Conservation (phyloP, 1,140 invertebrate species). For the Heliothis virescens region DNA sequence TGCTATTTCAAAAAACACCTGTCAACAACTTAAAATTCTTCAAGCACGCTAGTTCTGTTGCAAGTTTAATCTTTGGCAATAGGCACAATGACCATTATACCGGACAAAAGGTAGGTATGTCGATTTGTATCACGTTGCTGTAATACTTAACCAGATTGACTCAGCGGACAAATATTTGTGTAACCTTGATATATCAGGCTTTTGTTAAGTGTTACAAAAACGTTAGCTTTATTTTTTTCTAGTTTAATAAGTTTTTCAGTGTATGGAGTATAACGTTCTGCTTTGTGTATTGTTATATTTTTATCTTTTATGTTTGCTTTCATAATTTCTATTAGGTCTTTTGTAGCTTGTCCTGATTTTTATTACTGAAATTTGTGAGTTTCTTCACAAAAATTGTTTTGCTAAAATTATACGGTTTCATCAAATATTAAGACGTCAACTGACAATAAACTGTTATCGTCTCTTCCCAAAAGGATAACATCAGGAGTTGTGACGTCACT, state of each 20-base stretch:
- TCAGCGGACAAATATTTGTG: constrained; percentile 60
- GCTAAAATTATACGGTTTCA: too few relatives aligned
- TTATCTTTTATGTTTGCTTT: not conserved
- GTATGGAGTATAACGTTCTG: not conserved
- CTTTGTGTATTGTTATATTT: not conserved
- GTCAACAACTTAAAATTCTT: constrained; percentile 39
- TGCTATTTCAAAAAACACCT: constrained; percentile 1
- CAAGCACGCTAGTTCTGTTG: constrained; percentile 7
- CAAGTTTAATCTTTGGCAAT: constrained; percentile 56
- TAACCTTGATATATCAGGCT: constrained; percentile 57
- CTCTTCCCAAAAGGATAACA: not conserved
- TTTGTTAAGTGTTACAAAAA: constrained; percentile 51
- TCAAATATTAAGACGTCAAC: not conserved
- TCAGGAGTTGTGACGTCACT: constrained; percentile 14
- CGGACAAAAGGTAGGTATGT: constrained; percentile 56
- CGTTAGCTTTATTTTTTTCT: constrained; percentile 28
- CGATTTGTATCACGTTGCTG: constrained; percentile 62
- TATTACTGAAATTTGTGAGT: too few relatives aligned
- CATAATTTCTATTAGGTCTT: not conserved
- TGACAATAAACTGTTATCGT: not conserved
- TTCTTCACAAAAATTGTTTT: too few relatives aligned
- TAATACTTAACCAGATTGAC: constrained; percentile 62
- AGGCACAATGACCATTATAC: constrained; percentile 58
- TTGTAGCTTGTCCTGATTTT: too few relatives aligned
- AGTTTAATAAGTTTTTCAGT: not conserved